Percentiles rank a stretch among this genome's conserved stretches.
Conservation (phyloP, 2,113 vertebrate genomes). For the Takifugu bimaculatus region DNA sequence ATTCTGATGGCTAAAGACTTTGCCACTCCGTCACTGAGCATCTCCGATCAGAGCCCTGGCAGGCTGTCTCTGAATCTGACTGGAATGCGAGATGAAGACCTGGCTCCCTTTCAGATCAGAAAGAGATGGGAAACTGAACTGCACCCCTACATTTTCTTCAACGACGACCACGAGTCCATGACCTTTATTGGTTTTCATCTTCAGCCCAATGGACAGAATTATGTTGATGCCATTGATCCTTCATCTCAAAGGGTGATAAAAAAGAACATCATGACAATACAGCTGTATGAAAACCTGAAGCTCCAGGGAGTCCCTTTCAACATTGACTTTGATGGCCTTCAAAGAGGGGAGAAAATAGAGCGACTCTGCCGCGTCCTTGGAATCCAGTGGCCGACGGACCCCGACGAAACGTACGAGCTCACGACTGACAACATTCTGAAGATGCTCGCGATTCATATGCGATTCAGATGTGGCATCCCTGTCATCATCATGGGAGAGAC, state of each 20-base stretch:
- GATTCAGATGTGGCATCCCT: constrained; percentile 91
- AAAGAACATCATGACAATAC: constrained; percentile 76
- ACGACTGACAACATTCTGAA: constrained; percentile 93
- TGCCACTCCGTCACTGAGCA: constrained; percentile 86
- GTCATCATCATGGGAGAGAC: constrained; percentile 98
- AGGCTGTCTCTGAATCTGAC: constrained; percentile 54
- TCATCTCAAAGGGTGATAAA: constrained; percentile 73
- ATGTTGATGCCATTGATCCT: constrained; percentile 82
- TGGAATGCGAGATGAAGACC: constrained; percentile 77
- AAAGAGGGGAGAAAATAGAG: constrained; percentile 82
- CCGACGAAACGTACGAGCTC: constrained; percentile 90
- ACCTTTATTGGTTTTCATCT: constrained; percentile 95
- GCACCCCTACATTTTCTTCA: constrained; percentile 97
- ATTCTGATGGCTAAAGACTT: constrained; percentile 96
- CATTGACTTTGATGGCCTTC: constrained; percentile 80
- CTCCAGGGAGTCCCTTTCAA: constrained; percentile 89
- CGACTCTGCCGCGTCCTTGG: constrained; percentile 84
- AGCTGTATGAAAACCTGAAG: constrained; percentile 74
- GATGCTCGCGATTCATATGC: constrained; percentile 93
- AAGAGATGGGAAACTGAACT: constrained; percentile 92
- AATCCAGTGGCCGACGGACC: constrained; percentile 80
- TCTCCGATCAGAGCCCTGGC: constrained; percentile 88
- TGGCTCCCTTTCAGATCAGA: constrained; percentile 86
- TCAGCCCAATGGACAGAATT: constrained; percentile 39
- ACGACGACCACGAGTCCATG: constrained; percentile 86